These are phyloP conservation scores for Glaucomys volans DNA, from an alignment of 2,113 vertebrate species.

Conservation along the genomic window DNA sequence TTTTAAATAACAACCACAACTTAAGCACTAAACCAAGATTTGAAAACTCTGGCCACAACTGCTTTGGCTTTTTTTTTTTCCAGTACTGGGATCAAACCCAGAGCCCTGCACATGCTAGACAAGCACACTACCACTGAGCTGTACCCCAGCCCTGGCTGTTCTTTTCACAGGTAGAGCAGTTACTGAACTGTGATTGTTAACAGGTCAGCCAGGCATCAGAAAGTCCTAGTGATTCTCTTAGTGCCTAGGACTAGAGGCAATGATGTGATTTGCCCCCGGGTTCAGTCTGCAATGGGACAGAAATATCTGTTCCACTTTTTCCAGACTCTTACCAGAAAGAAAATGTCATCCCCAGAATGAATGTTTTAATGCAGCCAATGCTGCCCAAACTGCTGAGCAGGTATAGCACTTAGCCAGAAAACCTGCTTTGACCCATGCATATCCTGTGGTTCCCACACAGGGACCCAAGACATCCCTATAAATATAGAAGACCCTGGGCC, in stretches of 20 bases:
- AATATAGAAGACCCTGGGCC: not conserved
- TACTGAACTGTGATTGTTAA: constrained; percentile 66
- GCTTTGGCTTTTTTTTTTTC: constrained; percentile 17
- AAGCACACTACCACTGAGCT: too few relatives aligned
- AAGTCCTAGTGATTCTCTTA: constrained; percentile 59
- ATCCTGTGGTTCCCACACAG: not conserved
- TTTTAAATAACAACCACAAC: constrained; percentile 69
- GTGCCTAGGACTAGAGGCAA: constrained; percentile 22
- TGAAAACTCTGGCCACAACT: constrained; percentile 56
- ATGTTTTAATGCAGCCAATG: constrained; percentile 32
- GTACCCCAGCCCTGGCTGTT: not conserved
- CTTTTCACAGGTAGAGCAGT: constrained; percentile 63
- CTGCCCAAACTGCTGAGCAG: not conserved
- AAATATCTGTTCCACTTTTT: constrained; percentile 24
- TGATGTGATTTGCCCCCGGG: constrained; percentile 6
- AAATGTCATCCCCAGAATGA: not conserved
- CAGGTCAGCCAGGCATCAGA: constrained; percentile 26
- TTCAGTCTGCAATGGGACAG: constrained; percentile 31
- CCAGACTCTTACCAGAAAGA: constrained; percentile 59
- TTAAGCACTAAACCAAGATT: constrained; percentile 68
- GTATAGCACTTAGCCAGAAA: not conserved
- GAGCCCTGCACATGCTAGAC: too few relatives aligned
- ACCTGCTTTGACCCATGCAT: not conserved
- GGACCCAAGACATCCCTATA: not conserved
- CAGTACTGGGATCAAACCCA: too few relatives aligned